Conservation (phyloP, 1,140 invertebrate genomes). For the Bombus ignitus region DNA sequence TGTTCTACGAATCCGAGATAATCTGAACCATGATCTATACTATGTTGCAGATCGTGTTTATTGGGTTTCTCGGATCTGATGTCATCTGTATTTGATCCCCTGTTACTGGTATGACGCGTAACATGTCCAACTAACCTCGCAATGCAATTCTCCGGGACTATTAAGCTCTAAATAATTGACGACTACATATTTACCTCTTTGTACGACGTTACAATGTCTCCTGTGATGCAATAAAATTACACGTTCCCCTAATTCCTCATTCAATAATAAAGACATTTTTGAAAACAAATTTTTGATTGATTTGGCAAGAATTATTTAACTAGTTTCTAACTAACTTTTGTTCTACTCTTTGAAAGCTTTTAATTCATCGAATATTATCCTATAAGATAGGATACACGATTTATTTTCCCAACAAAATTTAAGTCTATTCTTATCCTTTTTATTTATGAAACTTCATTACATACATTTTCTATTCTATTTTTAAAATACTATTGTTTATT, state of each 20-base stretch:
- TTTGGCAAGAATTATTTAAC: background rate
- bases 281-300: background rate
- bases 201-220: background rate
- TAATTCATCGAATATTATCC: background rate
- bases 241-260: background rate
- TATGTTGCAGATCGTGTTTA: background rate
- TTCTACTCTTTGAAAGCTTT: too few relatives aligned
- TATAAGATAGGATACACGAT: background rate
- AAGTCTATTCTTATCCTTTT: background rate
- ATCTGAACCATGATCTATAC: background rate
- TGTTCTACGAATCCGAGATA: background rate
- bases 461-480: background rate
- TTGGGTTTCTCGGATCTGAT: slow-evolving; percentile 16
- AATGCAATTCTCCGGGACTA: background rate
- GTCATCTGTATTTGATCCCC: slow-evolving; percentile 12
- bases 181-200: background rate
- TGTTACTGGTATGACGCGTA: background rate
- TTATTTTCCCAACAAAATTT: background rate
- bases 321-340: too few relatives aligned
- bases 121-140: slow-evolving; percentile 1
- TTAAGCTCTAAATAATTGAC: background rate
- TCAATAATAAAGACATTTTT: background rate
- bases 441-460: too few relatives aligned
- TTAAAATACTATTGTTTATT: background rate
- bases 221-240: background rate